Evolutionary conservation across 64 coral and sea anemone species (phyloP), one percentile per base, ranked within the genome.

Genomic region (Porites lutea): DNA sequence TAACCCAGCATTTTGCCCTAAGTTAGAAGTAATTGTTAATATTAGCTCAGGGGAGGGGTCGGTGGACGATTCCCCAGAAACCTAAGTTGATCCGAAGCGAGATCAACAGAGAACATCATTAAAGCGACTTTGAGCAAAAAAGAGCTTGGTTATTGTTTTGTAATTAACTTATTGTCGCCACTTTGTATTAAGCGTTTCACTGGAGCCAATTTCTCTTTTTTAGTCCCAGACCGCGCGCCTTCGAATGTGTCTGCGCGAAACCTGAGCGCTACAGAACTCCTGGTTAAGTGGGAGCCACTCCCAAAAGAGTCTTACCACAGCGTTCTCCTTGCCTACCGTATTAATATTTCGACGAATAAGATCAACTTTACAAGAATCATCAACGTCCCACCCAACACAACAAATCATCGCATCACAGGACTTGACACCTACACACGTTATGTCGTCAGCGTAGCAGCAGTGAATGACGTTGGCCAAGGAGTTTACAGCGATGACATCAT

Each of bases 171-270:
- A 12, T 12, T 7, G 54, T 1, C 54, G 5, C 4, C 54, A 12
- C 54, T 57, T 57, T 7, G 7, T 57, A 57, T 6, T 7, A 57
- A 57, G 54, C 54, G 7, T 57, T 57, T 57, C 7, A 57, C 54
- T 7, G 54, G 54, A 12, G 7, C 12, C 12, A 9, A 57, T 57
- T 12, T 12, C 79, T 21, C 27, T 58, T 52, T 63, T 61, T 19
- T 21, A 95, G 93, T 95, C 45, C 93, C 93, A 82, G 75, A 63
- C 13, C 71, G 49, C 45, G 77, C 88, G 12, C 87, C 87, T 77
- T n/a, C 59, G 52, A 95, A 84, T 52, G 20, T 95, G 57, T 76
- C 87, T 2, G 88, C 88, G 23, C 61, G 52, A 3, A 89, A 86
- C 58, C 8, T 43, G 52, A 85, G 66, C 48, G 75, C 87, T 5